phyloP scores from a whole-genome alignment of 2,113 vertebrate species.

The Notiomystis cincta region DNA sequence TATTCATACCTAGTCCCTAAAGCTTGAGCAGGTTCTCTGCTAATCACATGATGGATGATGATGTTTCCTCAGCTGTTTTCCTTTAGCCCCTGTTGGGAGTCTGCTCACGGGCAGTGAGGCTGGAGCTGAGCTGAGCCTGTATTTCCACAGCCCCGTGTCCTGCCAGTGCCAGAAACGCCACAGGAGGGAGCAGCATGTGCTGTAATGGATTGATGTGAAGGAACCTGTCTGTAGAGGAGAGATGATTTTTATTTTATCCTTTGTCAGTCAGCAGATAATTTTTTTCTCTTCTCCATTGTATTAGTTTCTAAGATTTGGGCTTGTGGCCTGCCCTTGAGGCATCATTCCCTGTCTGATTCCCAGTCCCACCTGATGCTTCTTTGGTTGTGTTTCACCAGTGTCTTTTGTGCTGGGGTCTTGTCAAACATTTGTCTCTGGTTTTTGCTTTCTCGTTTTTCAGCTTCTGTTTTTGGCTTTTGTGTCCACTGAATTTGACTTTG shows the following conservation, averaged over 20 bases:
- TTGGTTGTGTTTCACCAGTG: neutral
- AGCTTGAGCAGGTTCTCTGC: neutral
- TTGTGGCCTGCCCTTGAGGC: neutral
- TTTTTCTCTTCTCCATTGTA: neutral
- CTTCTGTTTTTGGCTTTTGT: neutral
- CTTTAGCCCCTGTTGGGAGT: neutral
- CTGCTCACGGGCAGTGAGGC: accelerated
- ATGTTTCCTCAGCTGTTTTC: neutral
- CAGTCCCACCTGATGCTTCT: neutral
- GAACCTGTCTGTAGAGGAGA: neutral
- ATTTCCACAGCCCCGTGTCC: accelerated
- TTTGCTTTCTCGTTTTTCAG: neutral
- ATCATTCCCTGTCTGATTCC: neutral
- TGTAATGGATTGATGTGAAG: neutral
- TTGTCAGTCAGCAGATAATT: neutral
- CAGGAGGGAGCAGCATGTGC: slow-evolving; percentile 7
- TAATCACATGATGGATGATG: neutral
- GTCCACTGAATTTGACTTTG: neutral
- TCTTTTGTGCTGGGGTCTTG: neutral
- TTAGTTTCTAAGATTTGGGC: neutral
- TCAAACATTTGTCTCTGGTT: neutral
- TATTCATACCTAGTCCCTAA: neutral
- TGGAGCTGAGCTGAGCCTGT: neutral
- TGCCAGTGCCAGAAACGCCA: neutral
- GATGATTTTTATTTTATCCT: neutral